Evolutionary conservation across 2,888 invertebrate genomes (phyloP).

Genomic region (Oxystoma pomonae): DNA sequence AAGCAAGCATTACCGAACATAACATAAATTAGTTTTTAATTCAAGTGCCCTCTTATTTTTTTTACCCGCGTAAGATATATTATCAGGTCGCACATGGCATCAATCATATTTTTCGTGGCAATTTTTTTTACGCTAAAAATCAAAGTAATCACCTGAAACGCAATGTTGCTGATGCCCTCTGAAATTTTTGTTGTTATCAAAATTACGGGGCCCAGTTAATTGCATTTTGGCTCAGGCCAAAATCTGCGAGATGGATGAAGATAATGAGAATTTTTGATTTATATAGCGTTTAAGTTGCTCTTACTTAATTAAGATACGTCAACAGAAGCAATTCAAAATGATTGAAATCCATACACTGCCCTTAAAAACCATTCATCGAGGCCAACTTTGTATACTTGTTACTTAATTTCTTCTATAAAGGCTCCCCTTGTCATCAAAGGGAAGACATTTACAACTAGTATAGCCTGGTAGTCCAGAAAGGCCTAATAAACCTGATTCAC

Average conservation of each 20-base stretch:
- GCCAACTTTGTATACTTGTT: too few species aligned
- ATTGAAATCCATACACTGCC: background rate
- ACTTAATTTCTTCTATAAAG: too few species aligned
- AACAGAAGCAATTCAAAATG: background rate
- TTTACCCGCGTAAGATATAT: background rate
- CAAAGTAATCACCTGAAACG: background rate
- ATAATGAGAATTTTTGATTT: slow-evolving; percentile 11
- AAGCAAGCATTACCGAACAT: background rate
- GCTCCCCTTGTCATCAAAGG: too few species aligned
- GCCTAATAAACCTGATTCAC: slow-evolving; percentile 69
- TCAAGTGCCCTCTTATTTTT: background rate
- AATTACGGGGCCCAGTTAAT: background rate
- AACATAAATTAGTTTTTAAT: background rate
- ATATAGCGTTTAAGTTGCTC: background rate
- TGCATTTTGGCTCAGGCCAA: background rate
- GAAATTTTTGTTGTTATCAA: background rate
- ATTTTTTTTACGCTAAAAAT: background rate
- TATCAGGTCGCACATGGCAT: background rate
- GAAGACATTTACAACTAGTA: too few species aligned
- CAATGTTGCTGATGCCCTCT: background rate
- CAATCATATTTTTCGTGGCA: background rate
- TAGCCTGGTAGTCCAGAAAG: slow-evolving; percentile 63
- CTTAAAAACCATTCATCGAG: too few species aligned
- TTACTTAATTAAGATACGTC: background rate
- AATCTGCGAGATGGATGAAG: slow-evolving; percentile 17